Conservation (phyloP, 2,888 invertebrate genomes). For the Agrochola circellaris region DNA sequence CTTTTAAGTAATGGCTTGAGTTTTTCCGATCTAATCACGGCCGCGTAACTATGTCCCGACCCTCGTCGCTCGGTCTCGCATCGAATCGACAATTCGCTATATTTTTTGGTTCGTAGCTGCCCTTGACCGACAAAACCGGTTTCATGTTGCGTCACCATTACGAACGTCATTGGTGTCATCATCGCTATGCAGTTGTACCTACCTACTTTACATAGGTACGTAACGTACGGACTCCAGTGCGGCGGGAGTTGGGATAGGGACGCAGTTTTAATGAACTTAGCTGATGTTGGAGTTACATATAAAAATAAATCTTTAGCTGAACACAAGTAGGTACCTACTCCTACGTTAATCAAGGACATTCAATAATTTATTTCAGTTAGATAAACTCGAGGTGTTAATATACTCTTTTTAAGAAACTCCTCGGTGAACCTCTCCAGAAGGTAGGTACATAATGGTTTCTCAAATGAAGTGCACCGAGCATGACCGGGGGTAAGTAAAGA, state of each 20-base stretch:
- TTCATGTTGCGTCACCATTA: slow-evolving; percentile 49
- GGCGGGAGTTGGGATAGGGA: no score
- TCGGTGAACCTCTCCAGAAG: slow-evolving; percentile 26
- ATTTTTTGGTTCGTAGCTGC: slow-evolving; percentile 74
- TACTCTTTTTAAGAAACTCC: slow-evolving; percentile 20
- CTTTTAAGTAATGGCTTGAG: slow-evolving; percentile 80
- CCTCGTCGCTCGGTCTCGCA: slow-evolving; percentile 63
- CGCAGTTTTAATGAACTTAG: background rate
- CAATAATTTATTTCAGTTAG: background rate
- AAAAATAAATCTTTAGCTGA: background rate
- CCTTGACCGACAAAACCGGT: slow-evolving; percentile 66
- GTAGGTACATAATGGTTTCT: slow-evolving; percentile 33
- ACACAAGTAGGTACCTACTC: background rate
- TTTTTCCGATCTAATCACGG: slow-evolving; percentile 81
- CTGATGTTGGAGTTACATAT: background rate
- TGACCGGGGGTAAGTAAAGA: slow-evolving; percentile 44
- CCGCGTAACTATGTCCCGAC: slow-evolving; percentile 74
- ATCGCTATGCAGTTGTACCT: slow-evolving; percentile 23
- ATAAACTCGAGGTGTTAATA: slow-evolving; percentile 12
- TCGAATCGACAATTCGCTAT: slow-evolving; percentile 70
- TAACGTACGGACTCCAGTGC: background rate
- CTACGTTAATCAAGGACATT: background rate
- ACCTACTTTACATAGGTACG: background rate
- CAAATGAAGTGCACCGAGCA: slow-evolving; percentile 70
- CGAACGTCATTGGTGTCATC: slow-evolving; percentile 47